Evolutionary conservation across 1,140 invertebrate genomes (phyloP), one percentile per base, ranked within the genome.

Genomic region (Listronotus bonariensis): DNA sequence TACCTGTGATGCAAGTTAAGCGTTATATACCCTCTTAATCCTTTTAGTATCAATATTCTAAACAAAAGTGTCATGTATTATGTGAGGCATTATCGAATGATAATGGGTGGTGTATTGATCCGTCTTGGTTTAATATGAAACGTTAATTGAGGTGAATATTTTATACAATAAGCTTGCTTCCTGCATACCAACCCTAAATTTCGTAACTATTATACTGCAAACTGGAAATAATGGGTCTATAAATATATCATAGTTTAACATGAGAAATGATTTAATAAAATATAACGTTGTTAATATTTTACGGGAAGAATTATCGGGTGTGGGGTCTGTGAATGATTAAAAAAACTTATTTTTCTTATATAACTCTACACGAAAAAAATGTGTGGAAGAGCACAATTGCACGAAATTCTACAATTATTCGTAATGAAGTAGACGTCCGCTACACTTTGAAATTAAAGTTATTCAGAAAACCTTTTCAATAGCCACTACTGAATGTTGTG

Each of bases 61-160:
- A 48, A 48, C 8, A 7, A 43, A 43, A 15, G 41, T 7, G 41
- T 7, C 41, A 43, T 15, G 15, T 48, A 48, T 48, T 48, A 26
- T 48, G 18, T 48, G 12, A 20, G 18, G 45, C 7, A 48, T 48
- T 48, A 48, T 26, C 45, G 18, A 48, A 48, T 18, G 45, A 48
- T 48, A 48, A 48, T 48, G 45, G 15, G 17, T 26, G 42, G 42
- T 20, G 15, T 41, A 38, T 53, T 26, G 53, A 55, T 55, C 53
- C 36, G 11, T 34, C 55, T n/a, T 42, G 26, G 45, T 18, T 31
- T 48, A 42, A 48, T 46, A 58, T 48, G 20, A 58, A 48, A 36
- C 57, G 49, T 51, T 60, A 60, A 60, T 60, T 49, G 57, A 17
- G n/a, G 45, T 40, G 48, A 60, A 60, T 51, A 34, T 51, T 41